Evolutionary conservation across 1,140 invertebrate genomes (phyloP).

Genomic region (Pteromalus puparum): DNA sequence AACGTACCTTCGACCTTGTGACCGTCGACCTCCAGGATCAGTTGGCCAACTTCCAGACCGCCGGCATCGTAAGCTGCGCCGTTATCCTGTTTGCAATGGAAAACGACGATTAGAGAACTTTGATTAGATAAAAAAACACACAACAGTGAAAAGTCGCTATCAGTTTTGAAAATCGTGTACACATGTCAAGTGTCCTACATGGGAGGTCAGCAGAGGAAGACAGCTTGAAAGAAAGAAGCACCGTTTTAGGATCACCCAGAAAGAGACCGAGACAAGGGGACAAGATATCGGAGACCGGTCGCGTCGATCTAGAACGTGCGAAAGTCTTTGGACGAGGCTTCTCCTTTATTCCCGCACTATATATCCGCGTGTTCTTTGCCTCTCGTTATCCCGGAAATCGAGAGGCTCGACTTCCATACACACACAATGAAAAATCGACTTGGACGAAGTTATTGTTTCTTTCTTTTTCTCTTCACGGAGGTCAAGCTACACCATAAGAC

Average conservation of each 20-base stretch:
- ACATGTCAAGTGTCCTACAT: no score
- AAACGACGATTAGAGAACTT: constrained; percentile 2
- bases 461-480: neutral
- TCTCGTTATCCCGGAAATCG: constrained; percentile 40
- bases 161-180: no score
- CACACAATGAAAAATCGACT: constrained; percentile 27
- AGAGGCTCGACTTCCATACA: constrained; percentile 2
- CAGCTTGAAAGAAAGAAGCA: neutral
- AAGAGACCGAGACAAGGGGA: neutral
- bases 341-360: neutral
- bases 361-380: neutral
- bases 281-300: neutral
- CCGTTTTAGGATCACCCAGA: constrained; percentile 6
- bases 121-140: neutral
- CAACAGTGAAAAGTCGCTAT: no score
- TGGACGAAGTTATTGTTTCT: neutral
- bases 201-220: no score
- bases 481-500: neutral
- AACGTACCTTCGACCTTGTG: constrained; percentile 89
- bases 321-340: constrained; percentile 12
- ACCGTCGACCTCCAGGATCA: constrained; percentile 95
- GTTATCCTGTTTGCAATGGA: constrained; percentile 82
- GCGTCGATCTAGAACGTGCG: constrained; percentile 37
- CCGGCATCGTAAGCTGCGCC: constrained; percentile 95
- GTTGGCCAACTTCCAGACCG: constrained; percentile 93